Evolutionary conservation across 2,797 vertebrate genomes (phyloP).

Genomic region (Astyanax mexicanus): DNA sequence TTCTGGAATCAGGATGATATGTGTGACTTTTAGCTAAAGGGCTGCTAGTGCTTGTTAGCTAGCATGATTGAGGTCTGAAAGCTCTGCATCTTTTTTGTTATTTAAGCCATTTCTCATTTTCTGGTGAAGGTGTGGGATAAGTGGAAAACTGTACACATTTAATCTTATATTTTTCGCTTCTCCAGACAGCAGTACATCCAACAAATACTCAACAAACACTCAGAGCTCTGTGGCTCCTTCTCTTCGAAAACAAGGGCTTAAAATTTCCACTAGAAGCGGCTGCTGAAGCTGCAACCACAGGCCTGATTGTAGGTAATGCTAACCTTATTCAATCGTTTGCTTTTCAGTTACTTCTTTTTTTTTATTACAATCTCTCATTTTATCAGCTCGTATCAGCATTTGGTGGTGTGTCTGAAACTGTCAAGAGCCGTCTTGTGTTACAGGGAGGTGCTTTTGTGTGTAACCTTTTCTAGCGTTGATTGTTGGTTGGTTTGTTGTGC

Average conservation of each 20-base stretch:
- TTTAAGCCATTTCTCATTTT: no score
- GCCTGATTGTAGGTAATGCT: neutral
- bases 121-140: no score
- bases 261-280: neutral
- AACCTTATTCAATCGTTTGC: conserved; percentile 1
- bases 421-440: conserved; percentile 18
- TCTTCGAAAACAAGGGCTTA: neutral
- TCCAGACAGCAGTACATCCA: no score
- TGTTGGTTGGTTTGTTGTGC: neutral
- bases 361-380: no score
- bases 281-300: neutral
- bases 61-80: no score
- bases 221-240: neutral
- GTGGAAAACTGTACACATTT: no score
- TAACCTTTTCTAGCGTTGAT: conserved; percentile 35
- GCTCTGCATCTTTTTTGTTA: no score
- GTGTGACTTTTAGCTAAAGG: no score
- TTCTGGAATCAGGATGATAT: no score
- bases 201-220: conserved; percentile 2
- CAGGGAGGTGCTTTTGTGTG: conserved; percentile 5
- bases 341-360: neutral
- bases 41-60: no score
- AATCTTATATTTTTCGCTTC: no score
- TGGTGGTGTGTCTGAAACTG: neutral
- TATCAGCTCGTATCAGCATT: neutral